Evolutionary conservation across 2,888 invertebrate genomes (phyloP), one percentile per base, ranked within the genome.

Genomic region (Clepsis dumicolana): DNA sequence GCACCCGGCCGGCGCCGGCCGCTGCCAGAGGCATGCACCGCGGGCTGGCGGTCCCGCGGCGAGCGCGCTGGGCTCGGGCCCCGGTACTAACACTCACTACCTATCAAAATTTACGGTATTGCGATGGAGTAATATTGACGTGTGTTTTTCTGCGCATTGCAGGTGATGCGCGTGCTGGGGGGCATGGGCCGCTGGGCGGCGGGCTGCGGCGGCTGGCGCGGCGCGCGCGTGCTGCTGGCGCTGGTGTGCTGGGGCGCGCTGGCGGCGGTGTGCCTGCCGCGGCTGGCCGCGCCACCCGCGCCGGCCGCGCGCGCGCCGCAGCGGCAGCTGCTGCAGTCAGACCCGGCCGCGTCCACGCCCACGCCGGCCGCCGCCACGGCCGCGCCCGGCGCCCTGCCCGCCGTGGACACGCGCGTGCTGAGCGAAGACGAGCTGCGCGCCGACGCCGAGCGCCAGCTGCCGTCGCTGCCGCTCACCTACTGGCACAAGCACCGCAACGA

Each of bases 401-500:
- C 78, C 69, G 74, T 78, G 16, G 88, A 89, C 84, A 73, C 87
- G 71, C 86, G 90, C 76, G 86, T 86, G 71, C 86, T 88, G 65
- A 94, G 95, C 62, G 98, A 98, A 83, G 96, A 96, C 65, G 95
- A 96, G 84, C 93, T 97, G 73, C 96, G 97, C 62, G 95, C 95
- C 67, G 97, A 97, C 82, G 96, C 97, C 66, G 97, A 97, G 85
- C 95, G 95, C 14, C 94, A 96, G 44, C 94, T 98, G 82, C 98
- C 98, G 4, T 98, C 97, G 75, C 93, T 98, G 48, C 98, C 98
- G 3, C 95, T 98, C 57, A 95, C 96, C 68, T 98, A 97, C 87
- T 98, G 98, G 97, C 96, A 96, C 84, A 96, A 96, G 75, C 96
- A 96, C 84, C 97, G 96, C 82, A 96, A 97, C 83, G 96, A 97